Percentiles rank a stretch among this genome's conserved stretches.
phyloP scores from a whole-genome alignment of 2,888 invertebrate species.

The Philaethria dido region DNA sequence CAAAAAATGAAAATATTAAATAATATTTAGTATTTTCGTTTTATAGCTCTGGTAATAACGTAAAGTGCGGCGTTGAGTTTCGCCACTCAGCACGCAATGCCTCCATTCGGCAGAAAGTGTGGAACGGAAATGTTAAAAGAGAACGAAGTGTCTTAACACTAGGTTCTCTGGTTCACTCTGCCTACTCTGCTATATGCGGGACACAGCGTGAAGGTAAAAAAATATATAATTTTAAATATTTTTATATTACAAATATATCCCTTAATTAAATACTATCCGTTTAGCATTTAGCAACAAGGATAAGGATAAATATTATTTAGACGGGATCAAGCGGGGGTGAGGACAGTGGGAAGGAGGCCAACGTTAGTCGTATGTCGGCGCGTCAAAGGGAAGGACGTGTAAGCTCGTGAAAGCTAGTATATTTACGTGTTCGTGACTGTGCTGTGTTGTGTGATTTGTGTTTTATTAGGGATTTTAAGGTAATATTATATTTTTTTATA shows the following conservation, averaged over 20 bases:
- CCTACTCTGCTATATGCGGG: no score
- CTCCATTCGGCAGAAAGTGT: no score
- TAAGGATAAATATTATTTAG: not conserved
- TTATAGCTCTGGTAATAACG: no score
- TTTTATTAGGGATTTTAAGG: not conserved
- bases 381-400: constrained; percentile 16
- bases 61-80: no score
- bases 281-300: not conserved
- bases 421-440: constrained; percentile 9
- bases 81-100: no score
- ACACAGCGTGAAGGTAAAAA: no score
- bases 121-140: no score
- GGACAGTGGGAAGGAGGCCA: constrained; percentile 4
- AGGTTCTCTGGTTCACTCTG: no score
- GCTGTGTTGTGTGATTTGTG: constrained; percentile 18
- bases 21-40: no score
- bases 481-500: not conserved
- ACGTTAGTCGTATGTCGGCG: constrained; percentile 17
- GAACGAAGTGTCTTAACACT: no score
- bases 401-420: constrained; percentile 3
- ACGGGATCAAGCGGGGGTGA: constrained; percentile 18
- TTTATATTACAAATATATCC: not conserved
- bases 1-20: no score
- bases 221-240: no score
- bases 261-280: not conserved